Evolutionary conservation across 2,888 invertebrate genomes (phyloP).

Genomic region (Tetramorium bicarinatum): DNA sequence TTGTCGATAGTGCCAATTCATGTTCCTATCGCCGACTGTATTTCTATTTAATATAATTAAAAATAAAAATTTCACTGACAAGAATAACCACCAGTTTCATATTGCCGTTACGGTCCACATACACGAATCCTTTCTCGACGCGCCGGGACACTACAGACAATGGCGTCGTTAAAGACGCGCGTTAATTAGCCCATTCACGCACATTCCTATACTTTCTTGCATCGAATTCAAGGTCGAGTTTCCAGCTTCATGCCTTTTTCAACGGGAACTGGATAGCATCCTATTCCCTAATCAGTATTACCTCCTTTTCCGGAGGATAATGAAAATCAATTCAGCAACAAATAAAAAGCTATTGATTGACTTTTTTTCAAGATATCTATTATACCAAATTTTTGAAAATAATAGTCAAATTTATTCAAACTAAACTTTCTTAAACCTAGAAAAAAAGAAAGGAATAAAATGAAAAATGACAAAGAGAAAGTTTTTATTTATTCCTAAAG

Average conservation of each 20-base stretch:
- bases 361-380: background rate
- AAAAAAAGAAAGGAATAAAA: background rate
- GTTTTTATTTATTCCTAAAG: background rate
- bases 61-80: slow-evolving; percentile 50
- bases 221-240: slow-evolving; percentile 33
- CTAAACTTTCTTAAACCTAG: background rate
- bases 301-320: background rate
- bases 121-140: slow-evolving; percentile 47
- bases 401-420: background rate
- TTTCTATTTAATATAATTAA: slow-evolving; percentile 14
- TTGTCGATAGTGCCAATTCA: background rate
- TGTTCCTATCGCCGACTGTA: background rate
- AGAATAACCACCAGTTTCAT: slow-evolving; percentile 22
- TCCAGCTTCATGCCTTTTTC: slow-evolving; percentile 18
- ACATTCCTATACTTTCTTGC: slow-evolving; percentile 59
- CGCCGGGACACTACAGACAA: background rate
- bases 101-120: slow-evolving; percentile 64
- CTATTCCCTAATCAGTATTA: slow-evolving; percentile 1
- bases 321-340: background rate
- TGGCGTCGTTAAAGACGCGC: slow-evolving; percentile 6
- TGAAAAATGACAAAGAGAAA: background rate
- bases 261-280: background rate
- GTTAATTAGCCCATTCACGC: slow-evolving; percentile 68
- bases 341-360: background rate
- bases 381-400: background rate